Percentiles rank a stretch among this genome's conserved stretches.
phyloP scores from a whole-genome alignment of 2,797 vertebrate species.

The Hybognathus amarus region DNA sequence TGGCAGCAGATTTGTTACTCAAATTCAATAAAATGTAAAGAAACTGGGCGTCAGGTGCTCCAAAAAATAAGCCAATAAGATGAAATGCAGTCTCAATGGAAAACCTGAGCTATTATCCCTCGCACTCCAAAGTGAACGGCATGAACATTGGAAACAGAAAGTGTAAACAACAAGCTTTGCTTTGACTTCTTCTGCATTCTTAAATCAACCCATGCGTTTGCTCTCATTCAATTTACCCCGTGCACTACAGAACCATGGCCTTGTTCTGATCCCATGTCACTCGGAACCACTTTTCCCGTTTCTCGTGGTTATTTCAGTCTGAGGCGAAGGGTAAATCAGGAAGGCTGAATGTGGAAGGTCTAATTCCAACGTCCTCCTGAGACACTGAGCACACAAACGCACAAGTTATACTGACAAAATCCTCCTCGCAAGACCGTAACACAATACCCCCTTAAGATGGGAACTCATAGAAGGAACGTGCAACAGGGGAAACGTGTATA shows the following conservation, averaged over 20 bases:
- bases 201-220: slow-evolving; percentile 20
- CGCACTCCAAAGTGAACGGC: slow-evolving; percentile 34
- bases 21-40: slow-evolving; percentile 15
- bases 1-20: slow-evolving; percentile 14
- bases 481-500: neutral
- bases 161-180: slow-evolving; percentile 34
- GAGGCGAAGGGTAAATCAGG: slow-evolving; percentile 33
- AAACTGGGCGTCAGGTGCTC: slow-evolving; percentile 33
- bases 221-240: slow-evolving; percentile 55
- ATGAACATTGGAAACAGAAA: slow-evolving; percentile 31
- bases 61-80: no score
- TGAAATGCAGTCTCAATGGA: slow-evolving; percentile 51
- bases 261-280: slow-evolving; percentile 18
- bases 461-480: neutral
- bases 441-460: slow-evolving; percentile 14
- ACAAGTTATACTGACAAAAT: slow-evolving; percentile 39
- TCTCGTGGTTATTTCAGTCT: slow-evolving; percentile 39
- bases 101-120: slow-evolving; percentile 49
- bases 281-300: slow-evolving; percentile 51
- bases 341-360: slow-evolving; percentile 46
- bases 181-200: slow-evolving; percentile 36
- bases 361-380: slow-evolving; percentile 65
- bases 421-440: slow-evolving; percentile 43
- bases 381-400: slow-evolving; percentile 59
- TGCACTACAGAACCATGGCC: slow-evolving; percentile 8